Percentiles rank a stretch among this genome's conserved stretches.
Evolutionary conservation across 1,140 invertebrate genomes (phyloP).

Genomic region (Megathymus violae): DNA sequence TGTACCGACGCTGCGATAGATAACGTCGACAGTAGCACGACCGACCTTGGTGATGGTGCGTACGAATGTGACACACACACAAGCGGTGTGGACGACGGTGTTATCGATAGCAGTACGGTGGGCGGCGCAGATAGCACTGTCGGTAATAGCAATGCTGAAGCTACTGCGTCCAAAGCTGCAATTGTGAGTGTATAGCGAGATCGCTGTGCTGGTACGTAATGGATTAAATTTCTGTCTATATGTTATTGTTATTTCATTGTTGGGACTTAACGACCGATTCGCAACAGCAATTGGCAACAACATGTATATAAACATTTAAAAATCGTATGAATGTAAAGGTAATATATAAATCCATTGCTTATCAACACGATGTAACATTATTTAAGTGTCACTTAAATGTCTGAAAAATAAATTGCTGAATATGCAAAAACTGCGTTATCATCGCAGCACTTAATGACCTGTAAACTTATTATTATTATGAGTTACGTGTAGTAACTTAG

Average conservation of each 20-base stretch:
- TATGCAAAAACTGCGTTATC: background rate
- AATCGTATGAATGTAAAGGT: background rate
- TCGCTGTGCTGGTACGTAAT: background rate
- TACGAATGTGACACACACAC: background rate
- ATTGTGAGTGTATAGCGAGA: background rate
- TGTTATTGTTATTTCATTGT: too few species aligned
- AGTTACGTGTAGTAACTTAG: slow-evolving; percentile 15
- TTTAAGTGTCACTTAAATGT: background rate
- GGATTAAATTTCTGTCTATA: background rate
- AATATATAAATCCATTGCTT: background rate
- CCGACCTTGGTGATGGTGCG: background rate
- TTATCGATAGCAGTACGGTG: too few species aligned
- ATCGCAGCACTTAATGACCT: slow-evolving; percentile 10
- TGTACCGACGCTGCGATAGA: background rate
- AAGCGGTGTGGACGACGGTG: background rate
- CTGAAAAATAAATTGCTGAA: background rate
- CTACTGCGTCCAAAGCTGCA: background rate
- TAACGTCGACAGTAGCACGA: background rate
- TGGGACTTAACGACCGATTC: background rate
- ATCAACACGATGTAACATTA: slow-evolving; percentile 3
- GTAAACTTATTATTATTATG: slow-evolving; percentile 14
- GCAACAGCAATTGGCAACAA: background rate
- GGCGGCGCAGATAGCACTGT: background rate
- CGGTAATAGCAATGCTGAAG: background rate
- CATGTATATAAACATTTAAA: background rate